Evolutionary conservation across 2,888 invertebrate species (phyloP).

Genomic region (Blastobasis lacticolella): DNA sequence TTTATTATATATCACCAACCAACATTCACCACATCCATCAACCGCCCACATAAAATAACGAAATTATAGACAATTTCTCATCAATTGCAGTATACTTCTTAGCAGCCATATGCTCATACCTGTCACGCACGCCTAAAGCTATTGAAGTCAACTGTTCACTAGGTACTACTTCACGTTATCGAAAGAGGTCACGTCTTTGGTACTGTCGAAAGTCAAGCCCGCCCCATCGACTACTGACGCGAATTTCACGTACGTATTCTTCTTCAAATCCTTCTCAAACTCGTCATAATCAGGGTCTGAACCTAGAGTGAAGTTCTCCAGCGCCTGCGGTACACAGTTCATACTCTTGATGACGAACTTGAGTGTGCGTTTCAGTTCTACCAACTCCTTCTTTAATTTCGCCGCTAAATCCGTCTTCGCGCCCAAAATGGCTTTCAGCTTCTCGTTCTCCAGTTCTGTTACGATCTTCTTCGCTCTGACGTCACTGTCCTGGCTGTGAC

Average conservation of each 20-base stretch:
- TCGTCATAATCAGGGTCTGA: conserved; percentile 43
- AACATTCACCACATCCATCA: too few relatives aligned
- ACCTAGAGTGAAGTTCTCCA: conserved; percentile 18
- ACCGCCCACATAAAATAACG: too few relatives aligned
- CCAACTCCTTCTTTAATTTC: conserved; percentile 45
- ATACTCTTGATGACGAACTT: conserved; percentile 45
- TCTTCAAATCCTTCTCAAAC: conserved; percentile 38
- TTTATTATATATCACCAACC: too few relatives aligned
- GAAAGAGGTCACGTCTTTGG: conserved; percentile 25
- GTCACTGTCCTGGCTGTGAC: conserved; percentile 37
- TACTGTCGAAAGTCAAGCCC: conserved; percentile 30
- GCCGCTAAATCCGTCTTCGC: conserved; percentile 39
- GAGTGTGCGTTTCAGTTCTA: conserved; percentile 36
- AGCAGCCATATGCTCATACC: too few relatives aligned
- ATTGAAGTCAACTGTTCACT: too few relatives aligned
- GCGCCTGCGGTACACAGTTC: conserved; percentile 20
- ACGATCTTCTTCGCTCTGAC: conserved; percentile 32
- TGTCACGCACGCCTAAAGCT: too few relatives aligned
- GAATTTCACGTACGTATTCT: conserved; percentile 23
- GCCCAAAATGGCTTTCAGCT: conserved; percentile 39
- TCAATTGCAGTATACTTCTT: too few relatives aligned
- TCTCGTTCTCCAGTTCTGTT: conserved; percentile 52
- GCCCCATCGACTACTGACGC: conserved; percentile 17
- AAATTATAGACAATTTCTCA: too few relatives aligned
- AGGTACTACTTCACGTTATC: conserved; percentile 7